phyloP scores from a whole-genome alignment of 2,113 vertebrate species.

The Phodopus roborovskii region DNA sequence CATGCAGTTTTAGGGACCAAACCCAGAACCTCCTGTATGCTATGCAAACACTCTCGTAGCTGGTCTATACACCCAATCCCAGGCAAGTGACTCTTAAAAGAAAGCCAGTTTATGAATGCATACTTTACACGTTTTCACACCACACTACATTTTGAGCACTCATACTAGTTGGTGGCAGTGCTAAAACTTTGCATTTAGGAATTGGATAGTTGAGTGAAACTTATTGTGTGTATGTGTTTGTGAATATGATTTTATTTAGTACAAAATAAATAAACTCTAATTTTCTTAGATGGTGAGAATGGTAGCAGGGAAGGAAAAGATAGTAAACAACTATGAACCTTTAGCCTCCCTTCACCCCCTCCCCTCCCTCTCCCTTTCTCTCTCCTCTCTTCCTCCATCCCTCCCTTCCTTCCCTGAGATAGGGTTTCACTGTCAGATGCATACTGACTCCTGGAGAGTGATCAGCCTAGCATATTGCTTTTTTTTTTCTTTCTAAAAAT shows the following conservation, averaged over 20 bases:
- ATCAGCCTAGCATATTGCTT: background rate
- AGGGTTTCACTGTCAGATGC: no score
- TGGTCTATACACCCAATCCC: background rate
- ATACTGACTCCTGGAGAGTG: background rate
- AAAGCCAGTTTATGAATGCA: constrained; percentile 27
- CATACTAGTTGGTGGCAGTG: background rate
- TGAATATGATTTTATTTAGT: constrained; percentile 4
- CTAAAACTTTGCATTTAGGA: constrained; percentile 57
- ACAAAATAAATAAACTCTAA: background rate
- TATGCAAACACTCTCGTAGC: background rate
- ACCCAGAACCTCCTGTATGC: background rate
- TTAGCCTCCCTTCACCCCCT: background rate
- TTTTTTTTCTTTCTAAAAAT: background rate
- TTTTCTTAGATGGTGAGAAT: background rate
- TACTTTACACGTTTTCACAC: constrained; percentile 46
- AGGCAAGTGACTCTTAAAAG: constrained; percentile 39
- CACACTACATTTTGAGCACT: constrained; percentile 38
- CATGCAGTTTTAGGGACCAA: background rate
- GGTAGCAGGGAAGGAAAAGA: background rate
- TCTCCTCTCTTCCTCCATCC: no score
- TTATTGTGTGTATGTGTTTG: background rate
- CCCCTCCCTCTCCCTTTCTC: background rate
- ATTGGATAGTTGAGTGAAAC: constrained; percentile 31
- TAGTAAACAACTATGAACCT: background rate
- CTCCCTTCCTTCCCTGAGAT: no score